phyloP scores from a whole-genome alignment of 2,113 vertebrate species.

The Paratilapia polleni region DNA sequence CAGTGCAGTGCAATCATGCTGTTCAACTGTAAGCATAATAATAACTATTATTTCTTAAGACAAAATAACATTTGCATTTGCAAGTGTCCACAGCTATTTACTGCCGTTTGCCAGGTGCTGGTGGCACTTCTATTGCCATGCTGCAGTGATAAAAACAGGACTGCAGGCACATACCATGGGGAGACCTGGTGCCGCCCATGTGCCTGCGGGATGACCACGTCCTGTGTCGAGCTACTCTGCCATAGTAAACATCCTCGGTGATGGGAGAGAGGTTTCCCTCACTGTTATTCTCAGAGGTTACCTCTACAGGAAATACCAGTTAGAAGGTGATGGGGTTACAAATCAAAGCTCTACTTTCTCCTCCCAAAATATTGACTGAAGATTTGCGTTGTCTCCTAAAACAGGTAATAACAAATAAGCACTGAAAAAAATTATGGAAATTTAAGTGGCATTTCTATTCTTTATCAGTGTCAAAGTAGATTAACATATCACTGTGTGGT shows the following conservation, averaged over 20 bases:
- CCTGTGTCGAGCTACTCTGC: conserved; percentile 83
- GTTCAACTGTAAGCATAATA: conserved; percentile 68
- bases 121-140: conserved; percentile 58
- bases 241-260: conserved; percentile 87
- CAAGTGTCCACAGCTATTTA: conserved; percentile 64
- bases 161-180: conserved; percentile 84
- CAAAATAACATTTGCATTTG: conserved; percentile 63
- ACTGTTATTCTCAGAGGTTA: conserved; percentile 92
- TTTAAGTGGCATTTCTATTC: neutral
- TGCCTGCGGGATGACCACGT: conserved; percentile 81
- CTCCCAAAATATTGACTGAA: neutral
- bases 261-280: conserved; percentile 87
- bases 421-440: neutral
- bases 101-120: conserved; percentile 51
- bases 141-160: conserved; percentile 54
- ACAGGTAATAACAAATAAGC: neutral
- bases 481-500: neutral
- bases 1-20: conserved; percentile 81
- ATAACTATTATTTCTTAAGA: conserved; percentile 49
- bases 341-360: conserved; percentile 41
- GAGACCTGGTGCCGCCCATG: conserved; percentile 81
- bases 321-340: conserved; percentile 70
- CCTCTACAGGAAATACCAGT: conserved; percentile 86
- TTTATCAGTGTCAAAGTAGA: neutral
- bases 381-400: neutral